These are phyloP conservation scores for Scolopax rusticola DNA, from an alignment of 2,797 vertebrate genomes.

Conservation along the genomic window DNA sequence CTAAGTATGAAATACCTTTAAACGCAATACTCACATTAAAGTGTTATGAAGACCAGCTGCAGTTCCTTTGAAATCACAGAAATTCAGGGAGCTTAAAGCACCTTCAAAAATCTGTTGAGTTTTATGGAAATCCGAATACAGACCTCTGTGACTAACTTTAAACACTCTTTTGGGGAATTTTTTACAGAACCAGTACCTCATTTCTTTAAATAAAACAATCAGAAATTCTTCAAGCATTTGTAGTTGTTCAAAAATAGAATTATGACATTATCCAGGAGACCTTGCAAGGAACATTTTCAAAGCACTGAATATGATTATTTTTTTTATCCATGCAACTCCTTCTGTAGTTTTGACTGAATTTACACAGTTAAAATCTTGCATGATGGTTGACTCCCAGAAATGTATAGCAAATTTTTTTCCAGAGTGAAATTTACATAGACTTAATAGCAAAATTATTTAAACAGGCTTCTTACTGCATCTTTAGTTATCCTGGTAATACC, in stretches of 20 bases:
- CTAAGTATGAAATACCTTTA: neutral
- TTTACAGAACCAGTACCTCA: neutral
- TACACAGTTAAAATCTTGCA: neutral
- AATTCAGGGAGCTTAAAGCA: neutral
- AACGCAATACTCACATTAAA: neutral
- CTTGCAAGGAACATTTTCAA: neutral
- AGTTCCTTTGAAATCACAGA: neutral
- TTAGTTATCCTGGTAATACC: neutral
- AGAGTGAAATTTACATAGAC: neutral
- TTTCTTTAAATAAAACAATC: conserved; percentile 31
- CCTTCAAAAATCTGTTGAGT: neutral
- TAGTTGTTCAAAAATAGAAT: neutral
- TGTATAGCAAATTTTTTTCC: neutral
- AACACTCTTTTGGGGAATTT: neutral
- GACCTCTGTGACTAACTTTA: neutral
- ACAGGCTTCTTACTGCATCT: neutral
- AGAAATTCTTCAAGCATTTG: neutral
- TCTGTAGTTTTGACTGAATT: neutral
- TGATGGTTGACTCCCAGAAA: neutral
- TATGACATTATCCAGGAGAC: neutral
- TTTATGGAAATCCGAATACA: neutral
- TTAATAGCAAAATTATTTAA: neutral
- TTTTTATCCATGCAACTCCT: neutral
- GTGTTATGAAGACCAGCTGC: neutral
- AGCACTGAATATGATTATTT: neutral